These are phyloP conservation scores for Hydraecia micacea DNA, from an alignment of 2,888 invertebrate species.

Conservation along the genomic window DNA sequence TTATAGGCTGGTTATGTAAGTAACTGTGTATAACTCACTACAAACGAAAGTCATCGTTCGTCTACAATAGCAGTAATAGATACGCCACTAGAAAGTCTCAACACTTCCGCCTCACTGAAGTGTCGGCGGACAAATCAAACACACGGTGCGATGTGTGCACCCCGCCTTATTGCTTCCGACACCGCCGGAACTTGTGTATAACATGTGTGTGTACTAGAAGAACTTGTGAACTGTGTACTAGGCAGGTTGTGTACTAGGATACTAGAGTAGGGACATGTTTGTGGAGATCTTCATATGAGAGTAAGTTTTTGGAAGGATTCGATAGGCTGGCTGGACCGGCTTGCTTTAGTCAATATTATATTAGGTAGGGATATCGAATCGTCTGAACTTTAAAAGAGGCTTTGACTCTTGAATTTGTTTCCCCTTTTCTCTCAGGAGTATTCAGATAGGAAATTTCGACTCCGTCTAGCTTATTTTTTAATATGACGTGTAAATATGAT, in stretches of 20 bases:
- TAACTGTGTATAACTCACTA: too few relatives aligned
- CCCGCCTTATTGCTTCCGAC: constrained; percentile 52
- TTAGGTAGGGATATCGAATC: not conserved
- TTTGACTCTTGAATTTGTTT: too few relatives aligned
- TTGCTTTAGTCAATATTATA: not conserved
- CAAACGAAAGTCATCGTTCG: not conserved
- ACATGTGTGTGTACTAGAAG: constrained; percentile 5
- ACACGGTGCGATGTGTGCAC: constrained; percentile 16
- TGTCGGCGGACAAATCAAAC: constrained; percentile 43
- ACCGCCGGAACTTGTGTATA: constrained; percentile 19
- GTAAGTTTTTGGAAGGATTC: not conserved
- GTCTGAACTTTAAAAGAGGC: too few relatives aligned
- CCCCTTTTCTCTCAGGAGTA: too few relatives aligned
- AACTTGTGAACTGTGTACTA: constrained; percentile 8
- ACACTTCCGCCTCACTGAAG: constrained; percentile 20
- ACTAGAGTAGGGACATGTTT: constrained; percentile 18
- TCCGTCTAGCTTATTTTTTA: too few relatives aligned
- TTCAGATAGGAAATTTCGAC: too few relatives aligned
- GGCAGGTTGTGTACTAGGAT: constrained; percentile 14
- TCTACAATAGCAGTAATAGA: not conserved
- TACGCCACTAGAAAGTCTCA: constrained; percentile 5
- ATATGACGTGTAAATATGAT: too few relatives aligned
- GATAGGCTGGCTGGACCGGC: not conserved
- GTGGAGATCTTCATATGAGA: constrained; percentile 5
- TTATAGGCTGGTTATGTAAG: too few relatives aligned